Evolutionary conservation across 2,888 invertebrate species (phyloP).

Genomic region (Drosophila longiperda): DNA sequence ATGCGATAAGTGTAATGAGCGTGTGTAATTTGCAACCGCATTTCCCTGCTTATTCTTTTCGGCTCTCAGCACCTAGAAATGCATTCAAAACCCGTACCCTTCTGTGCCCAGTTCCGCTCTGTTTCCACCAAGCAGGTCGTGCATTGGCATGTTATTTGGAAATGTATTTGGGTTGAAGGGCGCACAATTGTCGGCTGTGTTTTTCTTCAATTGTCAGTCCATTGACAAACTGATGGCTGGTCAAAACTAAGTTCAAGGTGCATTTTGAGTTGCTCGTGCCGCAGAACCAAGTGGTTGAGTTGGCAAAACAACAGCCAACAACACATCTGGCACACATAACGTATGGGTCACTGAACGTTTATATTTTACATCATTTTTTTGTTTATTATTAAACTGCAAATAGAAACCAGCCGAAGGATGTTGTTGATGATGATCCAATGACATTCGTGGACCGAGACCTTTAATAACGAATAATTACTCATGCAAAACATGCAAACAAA

Average conservation of each 20-base stretch:
- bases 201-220: slow-evolving; percentile 59
- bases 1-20: slow-evolving; percentile 30
- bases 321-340: slow-evolving; percentile 29
- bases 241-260: slow-evolving; percentile 66
- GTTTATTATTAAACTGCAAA: slow-evolving; percentile 8
- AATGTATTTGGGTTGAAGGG: slow-evolving; percentile 64
- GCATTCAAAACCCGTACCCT: slow-evolving; percentile 16
- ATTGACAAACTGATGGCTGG: slow-evolving; percentile 63
- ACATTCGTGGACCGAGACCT: background rate
- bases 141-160: slow-evolving; percentile 52
- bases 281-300: slow-evolving; percentile 23
- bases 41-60: slow-evolving; percentile 28
- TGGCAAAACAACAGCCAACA: slow-evolving; percentile 22
- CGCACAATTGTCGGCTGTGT: slow-evolving; percentile 36
- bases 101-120: background rate
- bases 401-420: slow-evolving; percentile 4
- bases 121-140: slow-evolving; percentile 17
- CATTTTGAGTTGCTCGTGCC: slow-evolving; percentile 17
- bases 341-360: slow-evolving; percentile 27
- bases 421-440: background rate
- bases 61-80: slow-evolving; percentile 47
- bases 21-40: slow-evolving; percentile 38
- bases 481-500: background rate
- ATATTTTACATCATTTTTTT: slow-evolving; percentile 18
- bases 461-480: background rate